These are phyloP conservation scores for Rotaria socialis DNA, from an alignment of 2,888 invertebrate species.

Conservation along the genomic window DNA sequence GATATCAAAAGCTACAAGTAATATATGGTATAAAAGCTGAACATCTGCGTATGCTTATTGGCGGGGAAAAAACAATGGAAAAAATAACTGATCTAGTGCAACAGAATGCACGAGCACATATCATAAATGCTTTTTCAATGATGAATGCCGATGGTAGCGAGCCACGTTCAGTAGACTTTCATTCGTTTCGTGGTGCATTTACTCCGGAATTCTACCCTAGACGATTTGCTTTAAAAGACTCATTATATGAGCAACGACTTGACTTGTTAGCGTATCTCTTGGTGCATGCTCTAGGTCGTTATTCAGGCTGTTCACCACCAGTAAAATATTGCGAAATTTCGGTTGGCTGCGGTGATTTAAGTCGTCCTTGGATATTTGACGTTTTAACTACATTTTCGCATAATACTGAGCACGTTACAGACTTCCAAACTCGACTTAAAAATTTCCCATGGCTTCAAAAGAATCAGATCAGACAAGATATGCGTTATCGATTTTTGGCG, in stretches of 20 bases:
- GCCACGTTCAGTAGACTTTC: neutral
- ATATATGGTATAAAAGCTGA: conserved; percentile 1
- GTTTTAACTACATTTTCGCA: neutral
- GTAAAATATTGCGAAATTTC: neutral
- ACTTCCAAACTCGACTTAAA: neutral
- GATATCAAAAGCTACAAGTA: neutral
- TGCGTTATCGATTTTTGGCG: neutral
- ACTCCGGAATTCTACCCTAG: neutral
- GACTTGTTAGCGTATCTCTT: neutral
- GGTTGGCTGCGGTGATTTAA: neutral
- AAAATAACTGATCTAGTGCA: neutral
- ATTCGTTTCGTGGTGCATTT: neutral
- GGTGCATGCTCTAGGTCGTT: neutral
- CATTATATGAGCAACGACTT: neutral
- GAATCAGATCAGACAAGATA: neutral
- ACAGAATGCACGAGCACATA: neutral
- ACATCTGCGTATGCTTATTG: neutral
- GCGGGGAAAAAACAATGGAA: neutral
- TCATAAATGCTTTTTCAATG: conserved; percentile 1
- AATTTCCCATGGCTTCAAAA: neutral
- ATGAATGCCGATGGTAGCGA: neutral
- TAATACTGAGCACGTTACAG: accelerated
- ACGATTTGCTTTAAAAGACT: neutral
- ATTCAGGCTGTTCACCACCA: neutral
- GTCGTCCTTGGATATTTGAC: neutral